These are phyloP conservation scores for Oppia nitens DNA, from an alignment of 1,140 invertebrate genomes.

Conservation along the genomic window DNA sequence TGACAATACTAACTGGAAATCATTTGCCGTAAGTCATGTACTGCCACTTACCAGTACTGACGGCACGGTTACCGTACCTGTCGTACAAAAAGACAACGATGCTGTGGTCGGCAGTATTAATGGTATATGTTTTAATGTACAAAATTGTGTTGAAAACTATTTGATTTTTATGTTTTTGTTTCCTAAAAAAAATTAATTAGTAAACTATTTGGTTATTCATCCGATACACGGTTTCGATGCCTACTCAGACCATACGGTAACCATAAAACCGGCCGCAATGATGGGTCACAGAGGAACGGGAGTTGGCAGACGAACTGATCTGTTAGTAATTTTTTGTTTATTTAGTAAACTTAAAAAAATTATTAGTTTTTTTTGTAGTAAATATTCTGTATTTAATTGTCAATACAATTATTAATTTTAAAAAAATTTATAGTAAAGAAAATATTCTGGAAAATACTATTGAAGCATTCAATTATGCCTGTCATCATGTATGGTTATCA, in stretches of 20 bases:
- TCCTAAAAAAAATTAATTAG: neutral
- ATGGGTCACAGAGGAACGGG: neutral
- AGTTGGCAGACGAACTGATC: neutral
- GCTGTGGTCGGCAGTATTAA: neutral
- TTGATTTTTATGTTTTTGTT: too few species aligned
- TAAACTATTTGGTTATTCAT: neutral
- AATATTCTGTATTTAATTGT: neutral
- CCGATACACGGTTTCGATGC: neutral
- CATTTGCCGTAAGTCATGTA: neutral
- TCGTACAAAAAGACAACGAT: neutral
- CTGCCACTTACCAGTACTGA: neutral
- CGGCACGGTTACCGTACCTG: neutral
- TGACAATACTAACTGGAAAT: neutral
- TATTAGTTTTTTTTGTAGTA: neutral
- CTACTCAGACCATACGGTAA: neutral
- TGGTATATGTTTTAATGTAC: neutral
- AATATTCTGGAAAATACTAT: conserved; percentile 13
- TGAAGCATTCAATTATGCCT: conserved; percentile 13
- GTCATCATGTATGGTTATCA: neutral
- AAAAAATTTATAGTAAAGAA: neutral
- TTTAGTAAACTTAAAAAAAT: too few species aligned
- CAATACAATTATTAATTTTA: neutral
- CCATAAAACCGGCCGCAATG: neutral
- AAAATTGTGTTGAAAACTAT: too few species aligned
- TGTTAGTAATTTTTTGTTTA: neutral